Evolutionary conservation across 2,797 vertebrate genomes (phyloP), one percentile per base, ranked within the genome.

Genomic region (Antennarius maculatus): DNA sequence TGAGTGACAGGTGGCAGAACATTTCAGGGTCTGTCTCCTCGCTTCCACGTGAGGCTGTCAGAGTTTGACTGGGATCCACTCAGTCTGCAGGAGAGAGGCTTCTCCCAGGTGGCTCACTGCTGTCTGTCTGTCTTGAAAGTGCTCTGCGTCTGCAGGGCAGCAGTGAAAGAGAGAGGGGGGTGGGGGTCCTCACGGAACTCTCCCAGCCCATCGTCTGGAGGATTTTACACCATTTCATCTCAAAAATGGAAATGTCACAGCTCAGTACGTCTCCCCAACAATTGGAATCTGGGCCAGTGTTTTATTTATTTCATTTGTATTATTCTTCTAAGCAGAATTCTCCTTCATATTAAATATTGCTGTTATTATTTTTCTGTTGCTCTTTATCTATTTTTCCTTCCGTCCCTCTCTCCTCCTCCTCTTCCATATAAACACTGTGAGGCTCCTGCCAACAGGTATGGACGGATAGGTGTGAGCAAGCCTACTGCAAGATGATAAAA

Each of bases 1-100:
- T 94, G 93, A 94, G 83, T 94, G 93, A 89, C 93, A 92, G 78
- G 84, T 93, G 89, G 92, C 92, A 93, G 92, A 92, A 91, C 88
- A 92, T 93, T 93, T 91, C 88, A 89, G 89, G 91, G 84, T 93
- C 87, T 86, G 89, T 92, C 91, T 93, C 90, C 84, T 62, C 77
- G 71, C 71, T 88, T 80, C 86, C 87, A 87, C 84, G 84, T 88
- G 86, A 91, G 91, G 82, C 91, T 93, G 92, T 93, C 93, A 94
- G 87, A 88, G 85, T 87, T 82, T 90, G 91, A 91, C 90, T 92
- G 84, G 86, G 90, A 92, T 92, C 84, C 87, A 87, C 89, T 93
- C 89, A 86, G 82, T 88, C 86, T 92, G 91, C 86, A 82, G 90
- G 81, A 92, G 88, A 87, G 83, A 81, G 69, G 65, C 80, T 72